Evolutionary conservation across 2,113 vertebrate genomes (phyloP), one percentile per base, ranked within the genome.

Genomic region (Oxyruncus cristatus): DNA sequence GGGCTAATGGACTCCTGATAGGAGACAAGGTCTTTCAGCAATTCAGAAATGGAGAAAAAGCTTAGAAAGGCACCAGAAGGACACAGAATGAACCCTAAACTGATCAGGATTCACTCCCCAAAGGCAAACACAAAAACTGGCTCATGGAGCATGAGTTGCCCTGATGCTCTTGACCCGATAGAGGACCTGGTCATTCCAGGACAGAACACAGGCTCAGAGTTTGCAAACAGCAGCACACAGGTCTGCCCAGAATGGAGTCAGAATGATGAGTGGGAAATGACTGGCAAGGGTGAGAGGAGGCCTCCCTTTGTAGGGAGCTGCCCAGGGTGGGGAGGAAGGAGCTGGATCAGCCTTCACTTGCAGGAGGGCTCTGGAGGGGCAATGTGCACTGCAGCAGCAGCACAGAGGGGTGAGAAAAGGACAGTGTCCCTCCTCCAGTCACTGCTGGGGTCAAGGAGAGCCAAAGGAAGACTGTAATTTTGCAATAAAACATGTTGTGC

Each of bases 301-400:
- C 15, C 14, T 80, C 44, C 11, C 16, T 52, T 46, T 39, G 37
- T 41, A 14, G 27, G 30, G 33, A 50, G 33, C 24, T 78, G 59
- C 75, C 42, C n/a, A 9, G 37, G 20, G 20, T 19, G 50, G 61
- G 37, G 46, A 85, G 47, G 19, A 52, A 83, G 52, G 26, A 27
- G 47, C 32, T 58, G 62, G 16, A 9, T n/a, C 58, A 72, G 30
- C 50, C 28, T 39, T 75, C 20, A 1, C 17, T 33, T 12, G 33
- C 33, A 16, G 49, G 35, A 24, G 39, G 35, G 24, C 61, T 85
- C 56, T 33, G n/a, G 18, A 61, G 41, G 14, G 28, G 9, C 16
- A 44, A 7, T 0, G 5, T 16, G 24, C 35, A 33, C 37, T 6
- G 1, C 9, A 3, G 35, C 33, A 32, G 35, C 53, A 56, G 50